Conservation (phyloP, 64 coral and sea anemone species). For the Montipora foliosa region DNA sequence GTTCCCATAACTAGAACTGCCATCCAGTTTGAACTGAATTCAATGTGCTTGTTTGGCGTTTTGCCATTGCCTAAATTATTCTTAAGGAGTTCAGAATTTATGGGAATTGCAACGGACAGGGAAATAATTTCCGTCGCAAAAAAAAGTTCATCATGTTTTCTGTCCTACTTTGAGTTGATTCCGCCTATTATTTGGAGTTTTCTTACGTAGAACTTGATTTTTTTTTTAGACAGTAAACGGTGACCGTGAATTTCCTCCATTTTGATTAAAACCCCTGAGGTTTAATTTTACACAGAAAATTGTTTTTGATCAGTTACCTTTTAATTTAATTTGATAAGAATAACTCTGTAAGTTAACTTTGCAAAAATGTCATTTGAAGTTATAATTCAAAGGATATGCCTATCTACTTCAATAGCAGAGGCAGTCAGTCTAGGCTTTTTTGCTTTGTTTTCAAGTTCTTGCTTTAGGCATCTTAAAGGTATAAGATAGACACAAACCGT, state of each 20-base stretch:
- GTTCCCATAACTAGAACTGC: background rate
- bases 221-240: no score
- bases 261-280: background rate
- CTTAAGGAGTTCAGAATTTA: background rate
- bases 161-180: no score
- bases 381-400: constrained; percentile 19
- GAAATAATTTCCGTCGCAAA: background rate
- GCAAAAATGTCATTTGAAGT: background rate
- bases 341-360: background rate
- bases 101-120: background rate
- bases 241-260: no score
- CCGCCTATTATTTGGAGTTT: no score
- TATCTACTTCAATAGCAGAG: background rate
- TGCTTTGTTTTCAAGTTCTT: background rate
- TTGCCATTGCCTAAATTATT: background rate
- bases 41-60: background rate
- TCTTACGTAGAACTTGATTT: no score
- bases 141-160: background rate
- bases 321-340: constrained; percentile 5
- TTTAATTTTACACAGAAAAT: background rate
- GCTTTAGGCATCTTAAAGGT: background rate
- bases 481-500: background rate
- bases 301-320: constrained; percentile 1
- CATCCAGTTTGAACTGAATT: background rate
- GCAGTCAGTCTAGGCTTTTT: background rate